Conservation (phyloP, 2,113 vertebrate genomes). For the Poeciliopsis occidentalis region DNA sequence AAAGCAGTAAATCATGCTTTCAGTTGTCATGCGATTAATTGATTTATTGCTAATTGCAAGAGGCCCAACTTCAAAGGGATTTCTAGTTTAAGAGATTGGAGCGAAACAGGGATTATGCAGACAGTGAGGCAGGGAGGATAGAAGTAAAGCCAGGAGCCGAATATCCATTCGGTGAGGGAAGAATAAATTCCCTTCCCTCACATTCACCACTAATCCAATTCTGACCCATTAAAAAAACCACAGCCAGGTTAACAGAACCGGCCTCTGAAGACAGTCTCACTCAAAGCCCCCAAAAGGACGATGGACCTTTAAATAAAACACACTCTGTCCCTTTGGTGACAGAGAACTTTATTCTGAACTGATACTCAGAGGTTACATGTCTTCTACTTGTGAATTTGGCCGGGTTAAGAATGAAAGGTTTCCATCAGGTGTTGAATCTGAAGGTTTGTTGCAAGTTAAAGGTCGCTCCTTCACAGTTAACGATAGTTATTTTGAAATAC, state of each 20-base stretch:
- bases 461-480: too few relatives aligned
- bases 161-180: constrained; percentile 8
- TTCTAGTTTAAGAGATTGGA: constrained; percentile 21
- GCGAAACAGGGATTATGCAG: constrained; percentile 15
- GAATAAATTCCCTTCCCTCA: constrained; percentile 22
- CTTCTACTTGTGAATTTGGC: too few relatives aligned
- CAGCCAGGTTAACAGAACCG: constrained; percentile 54
- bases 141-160: constrained; percentile 24
- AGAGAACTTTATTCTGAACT: background rate
- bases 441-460: too few relatives aligned
- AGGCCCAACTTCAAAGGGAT: constrained; percentile 46
- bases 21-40: too few relatives aligned
- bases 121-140: constrained; percentile 22
- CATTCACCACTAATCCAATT: constrained; percentile 53
- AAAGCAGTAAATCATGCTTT: too few relatives aligned
- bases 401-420: too few relatives aligned
- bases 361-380: too few relatives aligned
- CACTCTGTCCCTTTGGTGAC: background rate
- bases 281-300: constrained; percentile 42
- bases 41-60: too few relatives aligned
- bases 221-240: constrained; percentile 55
- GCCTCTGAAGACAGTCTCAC: constrained; percentile 54
- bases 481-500: too few relatives aligned
- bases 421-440: too few relatives aligned
- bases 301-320: constrained; percentile 22